These are phyloP conservation scores for Calephelis virginiensis DNA, from an alignment of 1,140 invertebrate genomes.

Conservation along the genomic window DNA sequence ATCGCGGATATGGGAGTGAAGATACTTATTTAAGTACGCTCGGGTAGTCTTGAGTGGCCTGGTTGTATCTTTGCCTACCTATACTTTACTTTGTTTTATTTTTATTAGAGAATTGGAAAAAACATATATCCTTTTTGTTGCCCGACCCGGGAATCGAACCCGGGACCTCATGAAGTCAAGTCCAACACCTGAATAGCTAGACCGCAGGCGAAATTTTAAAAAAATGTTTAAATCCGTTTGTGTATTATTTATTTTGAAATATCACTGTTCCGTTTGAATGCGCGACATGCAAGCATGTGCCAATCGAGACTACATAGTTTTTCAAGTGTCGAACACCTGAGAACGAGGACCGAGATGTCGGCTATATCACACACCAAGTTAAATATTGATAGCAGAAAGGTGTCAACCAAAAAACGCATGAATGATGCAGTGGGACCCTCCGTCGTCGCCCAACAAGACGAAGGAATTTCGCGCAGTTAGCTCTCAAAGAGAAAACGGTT, in stretches of 20 bases:
- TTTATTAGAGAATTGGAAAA: too few species aligned
- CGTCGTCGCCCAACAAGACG: slow-evolving; percentile 58
- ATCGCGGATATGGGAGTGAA: too few species aligned
- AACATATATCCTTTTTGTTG: too few species aligned
- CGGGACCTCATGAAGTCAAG: too few species aligned
- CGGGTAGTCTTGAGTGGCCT: too few species aligned
- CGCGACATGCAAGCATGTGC: neutral
- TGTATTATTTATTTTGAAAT: neutral
- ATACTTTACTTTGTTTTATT: too few species aligned
- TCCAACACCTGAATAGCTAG: too few species aligned
- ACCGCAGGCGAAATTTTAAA: too few species aligned
- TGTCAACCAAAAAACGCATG: slow-evolving; percentile 70
- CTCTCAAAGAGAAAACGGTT: slow-evolving; percentile 55
- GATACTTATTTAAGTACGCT: too few species aligned
- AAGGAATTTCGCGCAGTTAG: slow-evolving; percentile 67
- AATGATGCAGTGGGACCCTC: slow-evolving; percentile 74
- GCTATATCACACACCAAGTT: slow-evolving; percentile 31
- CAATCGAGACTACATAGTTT: slow-evolving; percentile 9
- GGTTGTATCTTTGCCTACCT: too few species aligned
- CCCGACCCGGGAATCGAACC: too few species aligned
- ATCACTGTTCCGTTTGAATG: neutral
- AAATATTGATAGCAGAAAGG: slow-evolving; percentile 69
- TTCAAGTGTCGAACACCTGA: slow-evolving; percentile 17
- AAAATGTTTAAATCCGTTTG: too few species aligned
- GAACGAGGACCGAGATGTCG: slow-evolving; percentile 8